Evolutionary conservation across 2,888 invertebrate genomes (phyloP), one percentile per base, ranked within the genome.

Genomic region (Timema cristinae): DNA sequence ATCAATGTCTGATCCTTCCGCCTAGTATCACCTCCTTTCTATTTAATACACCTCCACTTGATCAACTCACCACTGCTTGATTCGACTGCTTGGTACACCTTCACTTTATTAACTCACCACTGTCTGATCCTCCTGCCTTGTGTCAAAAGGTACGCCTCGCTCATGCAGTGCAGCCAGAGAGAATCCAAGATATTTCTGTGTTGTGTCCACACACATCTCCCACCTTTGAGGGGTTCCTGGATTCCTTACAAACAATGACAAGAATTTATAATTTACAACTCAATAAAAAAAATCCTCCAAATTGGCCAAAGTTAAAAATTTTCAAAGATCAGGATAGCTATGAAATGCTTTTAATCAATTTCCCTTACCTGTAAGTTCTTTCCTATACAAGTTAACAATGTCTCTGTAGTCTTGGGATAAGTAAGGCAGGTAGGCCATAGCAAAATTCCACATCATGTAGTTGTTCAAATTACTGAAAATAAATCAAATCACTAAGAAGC

Each of bases 361-460:
- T 32, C 32, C 32, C 32, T 32, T 32, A 78, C 80, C 80, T 61
- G 76, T 77, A 13, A 77, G 73, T 70, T 78, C 77, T 63, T 75
- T 76, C 47, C 74, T 69, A 68, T 78, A 79, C 48, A 77, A 76
- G 73, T 79, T 78, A 32, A 77, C 74, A 5, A 77, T 76, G 56
- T 78, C 78, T 56, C 77, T 74, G 75, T 76, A 84, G 69, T 82
- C 81, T 75, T 82, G 80, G 4, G 86, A 85, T 72, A 89, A 79
- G 76, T 86, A 87, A 5, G 86, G 86, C 15, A 86, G 79, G 78
- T 86, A 88, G 66, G 82, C 81, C 49, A 83, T 80, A 5, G 86
- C 84, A 59, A 88, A 79, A 49, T 84, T 83, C 88, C 88, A 88
- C 75, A 87, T 86, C 75, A 77, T 73, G 72, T 73, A 73, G 59